Evolutionary conservation across 2,113 vertebrate species (phyloP), one percentile per base, ranked within the genome.

Genomic region (Paramisgurnus dabryanus): DNA sequence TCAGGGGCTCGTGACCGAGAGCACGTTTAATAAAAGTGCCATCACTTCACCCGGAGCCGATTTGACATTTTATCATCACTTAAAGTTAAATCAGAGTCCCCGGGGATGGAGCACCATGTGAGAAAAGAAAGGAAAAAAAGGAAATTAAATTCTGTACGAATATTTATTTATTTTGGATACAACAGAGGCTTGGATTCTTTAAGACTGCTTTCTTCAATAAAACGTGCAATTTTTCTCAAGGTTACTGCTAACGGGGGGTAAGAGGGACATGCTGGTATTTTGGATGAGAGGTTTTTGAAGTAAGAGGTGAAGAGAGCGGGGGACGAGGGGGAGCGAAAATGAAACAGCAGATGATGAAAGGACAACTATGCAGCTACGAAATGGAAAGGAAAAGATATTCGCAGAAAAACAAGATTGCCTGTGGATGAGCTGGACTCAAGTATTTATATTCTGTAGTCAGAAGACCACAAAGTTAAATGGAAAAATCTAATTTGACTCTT

Each of bases 391-490:
- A 74, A 53, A 63, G 27, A 72, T 40, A 58, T 80, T 45, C 6
- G 63, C 15, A 5, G 22, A 61, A 78, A 67, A 67, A 73, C 45
- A 72, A 58, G 22, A 55, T 68, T 47, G 15, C 47, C 55, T 18
- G 47, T 27, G 27, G 18, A 55, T 22, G 49, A 41, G 6, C 45
- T 45, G 58, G 67, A 53, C 11, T 71, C 7, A 72, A 64, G 58
- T 80, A 45, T 71, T 80, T 39, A 27, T 79, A 67, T 82, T 82
- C 22, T 47, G 40, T 79, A 70, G 69, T 83, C 58, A 83, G 72
- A 66, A 80, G 71, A 76, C 72, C 40, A 71, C 17, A 70, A 80
- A 66, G 41, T 50, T 74, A 40, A 79, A 76, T 0, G 47, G 4
- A 39, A 10, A 39, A 8, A 53, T 69, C 67, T 69, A 5, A 53